phyloP scores from a whole-genome alignment of 2,888 invertebrate genomes.

The Parnassius orleans region DNA sequence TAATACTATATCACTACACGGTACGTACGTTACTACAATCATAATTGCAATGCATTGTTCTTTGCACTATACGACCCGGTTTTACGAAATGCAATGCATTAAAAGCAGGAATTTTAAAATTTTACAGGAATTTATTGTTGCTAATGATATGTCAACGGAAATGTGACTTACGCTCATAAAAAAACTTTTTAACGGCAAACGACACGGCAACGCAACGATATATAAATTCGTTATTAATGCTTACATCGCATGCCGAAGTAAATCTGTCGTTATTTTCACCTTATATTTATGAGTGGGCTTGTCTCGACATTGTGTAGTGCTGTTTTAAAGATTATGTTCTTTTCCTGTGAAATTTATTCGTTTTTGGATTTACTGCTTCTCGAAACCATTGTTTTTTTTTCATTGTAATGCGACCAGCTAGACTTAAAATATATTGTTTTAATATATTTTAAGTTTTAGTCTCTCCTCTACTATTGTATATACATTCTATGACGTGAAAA shows the following conservation, averaged over 20 bases:
- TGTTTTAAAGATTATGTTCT: background rate
- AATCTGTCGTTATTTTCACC: slow-evolving; percentile 21
- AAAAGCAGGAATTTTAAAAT: slow-evolving; percentile 6
- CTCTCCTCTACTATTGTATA: too few species aligned
- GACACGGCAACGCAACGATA: slow-evolving; percentile 19
- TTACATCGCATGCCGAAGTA: slow-evolving; percentile 24
- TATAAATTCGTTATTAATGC: slow-evolving; percentile 28
- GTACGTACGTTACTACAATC: too few species aligned
- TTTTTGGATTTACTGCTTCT: too few species aligned
- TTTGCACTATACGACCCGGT: background rate
- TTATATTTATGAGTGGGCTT: slow-evolving; percentile 20
- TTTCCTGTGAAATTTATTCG: too few species aligned
- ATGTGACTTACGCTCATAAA: slow-evolving; percentile 18
- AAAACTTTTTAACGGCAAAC: slow-evolving; percentile 18
- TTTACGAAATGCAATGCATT: slow-evolving; percentile 9
- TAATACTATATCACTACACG: too few species aligned
- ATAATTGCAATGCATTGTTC: background rate
- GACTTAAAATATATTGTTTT: too few species aligned
- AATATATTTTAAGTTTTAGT: too few species aligned
- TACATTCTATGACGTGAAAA: too few species aligned
- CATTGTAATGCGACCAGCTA: too few species aligned
- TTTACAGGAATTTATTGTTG: slow-evolving; percentile 14
- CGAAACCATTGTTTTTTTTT: too few species aligned
- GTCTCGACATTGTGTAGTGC: background rate
- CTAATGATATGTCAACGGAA: slow-evolving; percentile 25